phyloP scores from a whole-genome alignment of 2,888 invertebrate genomes.

The Nysson spinosus region DNA sequence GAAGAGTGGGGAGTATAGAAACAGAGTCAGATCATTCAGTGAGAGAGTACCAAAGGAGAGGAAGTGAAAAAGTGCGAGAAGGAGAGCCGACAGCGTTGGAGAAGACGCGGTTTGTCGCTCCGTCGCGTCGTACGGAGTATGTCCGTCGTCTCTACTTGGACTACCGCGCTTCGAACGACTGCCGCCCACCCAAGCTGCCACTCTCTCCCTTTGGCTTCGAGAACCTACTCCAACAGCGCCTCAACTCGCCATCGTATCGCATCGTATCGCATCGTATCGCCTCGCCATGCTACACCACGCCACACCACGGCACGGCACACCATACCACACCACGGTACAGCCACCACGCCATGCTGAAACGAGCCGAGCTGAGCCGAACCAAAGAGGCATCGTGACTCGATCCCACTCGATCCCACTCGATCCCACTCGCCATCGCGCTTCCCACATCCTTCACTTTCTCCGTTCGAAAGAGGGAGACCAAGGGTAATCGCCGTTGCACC shows the following conservation, averaged over 20 bases:
- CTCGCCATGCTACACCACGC: too few relatives aligned
- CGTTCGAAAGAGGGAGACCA: slow-evolving; percentile 17
- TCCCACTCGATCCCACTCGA: too few relatives aligned
- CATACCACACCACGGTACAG: too few relatives aligned
- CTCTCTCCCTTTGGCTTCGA: slow-evolving; percentile 11
- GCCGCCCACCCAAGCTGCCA: slow-evolving; percentile 70
- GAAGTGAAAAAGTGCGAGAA: not conserved
- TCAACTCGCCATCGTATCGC: too few relatives aligned
- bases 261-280: too few relatives aligned
- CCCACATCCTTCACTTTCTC: slow-evolving; percentile 45
- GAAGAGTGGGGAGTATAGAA: slow-evolving; percentile 37
- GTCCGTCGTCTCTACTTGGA: slow-evolving; percentile 67
- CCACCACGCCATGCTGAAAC: too few relatives aligned
- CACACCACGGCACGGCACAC: too few relatives aligned
- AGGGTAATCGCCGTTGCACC: too few relatives aligned
- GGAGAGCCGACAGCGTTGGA: slow-evolving; percentile 46
- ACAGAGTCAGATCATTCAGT: slow-evolving; percentile 18
- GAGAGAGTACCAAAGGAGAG: not conserved
- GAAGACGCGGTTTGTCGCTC: slow-evolving; percentile 67
- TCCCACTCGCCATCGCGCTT: slow-evolving; percentile 33
- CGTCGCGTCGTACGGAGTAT: slow-evolving; percentile 63
- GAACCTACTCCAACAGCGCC: too few relatives aligned
- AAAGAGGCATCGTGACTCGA: too few relatives aligned
- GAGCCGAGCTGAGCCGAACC: too few relatives aligned
- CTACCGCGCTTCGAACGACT: slow-evolving; percentile 70